Evolutionary conservation across 2,113 vertebrate species (phyloP), one percentile per base, ranked within the genome.

Genomic region (Engystomops pustulosus): DNA sequence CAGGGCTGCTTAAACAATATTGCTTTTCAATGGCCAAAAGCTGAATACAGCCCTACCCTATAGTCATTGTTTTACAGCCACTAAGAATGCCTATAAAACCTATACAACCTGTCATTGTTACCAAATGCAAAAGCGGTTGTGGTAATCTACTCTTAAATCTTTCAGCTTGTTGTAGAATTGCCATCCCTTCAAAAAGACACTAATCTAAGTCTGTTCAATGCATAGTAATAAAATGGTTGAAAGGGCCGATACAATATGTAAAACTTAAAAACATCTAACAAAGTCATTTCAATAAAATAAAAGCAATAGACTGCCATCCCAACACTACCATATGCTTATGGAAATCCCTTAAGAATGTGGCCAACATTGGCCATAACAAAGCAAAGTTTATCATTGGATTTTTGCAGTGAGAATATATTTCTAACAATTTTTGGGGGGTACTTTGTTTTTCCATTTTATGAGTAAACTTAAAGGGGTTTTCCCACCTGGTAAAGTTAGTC

Each of bases 21-120:
- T 69, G 30, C 15, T 30, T 27, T 79, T 65, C 77, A 36, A 49
- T 49, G 79, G 69, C 27, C 15, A 51, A 51, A 80, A 67, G 12
- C 62, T 36, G 9, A 45, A 80, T 45, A 25, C 67, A 55, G 23
- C 65, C 79, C 51, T 49, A 71, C 79, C 79, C 45, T 49, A 55
- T 25, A 70, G 65, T 70, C 47, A 81, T 55, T 71, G 49, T 71
- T 71, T 81, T 81, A 81, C 44, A 53, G n/a, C 18, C 15, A 3
- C 12, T 80, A 30, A 69, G 69, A 45, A 47, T 0, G 11, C 45
- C 32, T 70, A 70, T 81, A 81, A 81, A 81, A 55, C 67, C 45
- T 49, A n/a, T 12, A 32, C 25, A 41, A 41, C 25, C 34, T 55
- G 20, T 20, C 10, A 68, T 23, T 81, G 18, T 81, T 23, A 70